Evolutionary conservation across 2,797 vertebrate genomes (phyloP).

Genomic region (Hypotaenidia philippensis): DNA sequence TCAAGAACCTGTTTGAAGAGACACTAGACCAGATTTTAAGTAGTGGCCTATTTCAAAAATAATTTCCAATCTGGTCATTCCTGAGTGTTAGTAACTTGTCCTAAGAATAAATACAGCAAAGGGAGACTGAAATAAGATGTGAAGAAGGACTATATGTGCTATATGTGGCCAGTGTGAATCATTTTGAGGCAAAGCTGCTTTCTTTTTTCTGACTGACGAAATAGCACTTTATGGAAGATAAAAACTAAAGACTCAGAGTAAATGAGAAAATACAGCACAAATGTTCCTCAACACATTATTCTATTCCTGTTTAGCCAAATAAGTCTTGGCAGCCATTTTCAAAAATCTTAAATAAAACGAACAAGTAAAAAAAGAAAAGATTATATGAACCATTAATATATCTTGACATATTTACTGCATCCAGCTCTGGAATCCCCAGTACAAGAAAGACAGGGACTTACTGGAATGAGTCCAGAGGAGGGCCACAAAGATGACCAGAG

Average conservation of each 20-base stretch:
- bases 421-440: too few species aligned
- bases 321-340: background rate
- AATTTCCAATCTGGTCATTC: background rate
- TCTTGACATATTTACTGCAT: background rate
- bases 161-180: background rate
- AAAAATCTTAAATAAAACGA: background rate
- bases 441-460: too few species aligned
- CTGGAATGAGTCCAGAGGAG: too few species aligned
- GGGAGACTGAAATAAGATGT: background rate
- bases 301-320: background rate
- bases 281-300: background rate
- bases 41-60: background rate
- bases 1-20: background rate
- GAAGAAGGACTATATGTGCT: background rate
- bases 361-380: fast-evolving
- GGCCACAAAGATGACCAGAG: too few species aligned
- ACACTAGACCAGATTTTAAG: background rate
- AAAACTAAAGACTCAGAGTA: background rate
- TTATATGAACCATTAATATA: background rate
- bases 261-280: background rate
- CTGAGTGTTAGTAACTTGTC: background rate
- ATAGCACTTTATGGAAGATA: background rate
- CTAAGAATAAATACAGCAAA: background rate
- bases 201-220: background rate
- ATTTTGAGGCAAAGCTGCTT: background rate